Percentiles rank a stretch among this genome's conserved stretches.
These are phyloP conservation scores for Phaethornis superciliosus DNA, from an alignment of 2,113 vertebrate species.

Conservation along the genomic window DNA sequence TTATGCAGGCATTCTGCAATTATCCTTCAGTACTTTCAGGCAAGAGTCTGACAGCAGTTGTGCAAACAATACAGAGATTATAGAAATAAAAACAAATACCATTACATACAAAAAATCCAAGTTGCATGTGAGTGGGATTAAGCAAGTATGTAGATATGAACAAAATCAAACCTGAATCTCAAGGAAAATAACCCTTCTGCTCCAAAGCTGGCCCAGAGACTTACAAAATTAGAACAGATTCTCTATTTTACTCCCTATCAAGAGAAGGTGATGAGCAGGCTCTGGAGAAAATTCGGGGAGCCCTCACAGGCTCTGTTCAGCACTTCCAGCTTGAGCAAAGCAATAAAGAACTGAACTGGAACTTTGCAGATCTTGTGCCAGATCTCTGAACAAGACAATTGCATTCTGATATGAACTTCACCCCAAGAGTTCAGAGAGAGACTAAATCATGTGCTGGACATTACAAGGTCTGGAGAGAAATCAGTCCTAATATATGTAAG, in stretches of 20 bases:
- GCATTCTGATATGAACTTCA: not conserved
- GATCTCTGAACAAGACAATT: not conserved
- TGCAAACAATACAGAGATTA: slow-evolving; percentile 80
- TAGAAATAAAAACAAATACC: slow-evolving; percentile 81
- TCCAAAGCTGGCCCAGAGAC: not conserved
- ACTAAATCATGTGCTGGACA: not conserved
- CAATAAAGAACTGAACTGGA: not conserved
- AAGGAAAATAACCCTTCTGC: not conserved
- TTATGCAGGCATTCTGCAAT: slow-evolving; percentile 81
- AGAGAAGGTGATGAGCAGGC: not conserved
- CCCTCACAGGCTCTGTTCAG: not conserved
- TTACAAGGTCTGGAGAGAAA: not conserved
- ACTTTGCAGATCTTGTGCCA: not conserved
- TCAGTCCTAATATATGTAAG: not conserved
- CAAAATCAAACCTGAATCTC: not conserved
- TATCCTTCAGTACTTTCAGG: slow-evolving; percentile 79
- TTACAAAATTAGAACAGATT: not conserved
- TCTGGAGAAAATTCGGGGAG: not conserved
- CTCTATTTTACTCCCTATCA: not conserved
- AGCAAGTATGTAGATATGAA: slow-evolving; percentile 1
- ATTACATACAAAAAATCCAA: slow-evolving; percentile 72
- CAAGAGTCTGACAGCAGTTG: slow-evolving; percentile 79
- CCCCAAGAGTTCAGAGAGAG: not conserved
- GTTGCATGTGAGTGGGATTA: slow-evolving; percentile 64
- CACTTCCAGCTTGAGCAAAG: not conserved